Evolutionary conservation across 2,888 invertebrate genomes (phyloP), one percentile per base, ranked within the genome.

Genomic region (Seira ritae): DNA sequence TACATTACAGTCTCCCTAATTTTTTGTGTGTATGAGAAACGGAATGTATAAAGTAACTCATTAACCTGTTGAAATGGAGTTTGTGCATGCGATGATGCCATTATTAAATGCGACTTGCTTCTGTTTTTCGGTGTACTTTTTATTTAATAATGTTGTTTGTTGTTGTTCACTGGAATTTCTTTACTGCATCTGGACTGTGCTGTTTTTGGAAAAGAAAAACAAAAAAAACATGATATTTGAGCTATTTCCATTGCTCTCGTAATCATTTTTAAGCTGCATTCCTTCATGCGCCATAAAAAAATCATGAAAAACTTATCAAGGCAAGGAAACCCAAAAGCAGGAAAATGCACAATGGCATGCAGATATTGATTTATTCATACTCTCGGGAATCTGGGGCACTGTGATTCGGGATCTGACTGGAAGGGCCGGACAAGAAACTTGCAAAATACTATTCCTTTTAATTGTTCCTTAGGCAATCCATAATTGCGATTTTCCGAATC

Each of bases 51-150:
- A 19, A 72, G 79, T 80, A 73, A 82, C 76, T 77, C 76, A 82
- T 76, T 82, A 82, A 82, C 81, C 81, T 82, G 81, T n/a, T 83
- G 77, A 73, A 83, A 83, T 83, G 82, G 82, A 83, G 72, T 83
- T 83, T 77, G 65, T 83, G 82, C 82, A 83, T 83, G 82, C 82
- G 67, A 83, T 83, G 77, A 82, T 76, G 76, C 77, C 66, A 78
- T 77, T 83, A 83, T 69, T 83, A 83, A 83, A 83, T 83, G 77
- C 69, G 77, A 83, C 68, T 77, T 83, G 81, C 73, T 77, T 81
- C 77, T 77, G 77, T 83, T 77, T 42, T 42, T 42, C 42, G 42
- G 42, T 77, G 77, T 83, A 83, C 71, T 73, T 83, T 42, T 42
- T 83, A 76, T 76, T 82, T 82, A 80, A 67, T 80, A 76, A 82